Percentiles rank a stretch among this genome's conserved stretches.
These are phyloP conservation scores for Rutilus rutilus DNA, from an alignment of 2,113 vertebrate species.

Conservation along the genomic window DNA sequence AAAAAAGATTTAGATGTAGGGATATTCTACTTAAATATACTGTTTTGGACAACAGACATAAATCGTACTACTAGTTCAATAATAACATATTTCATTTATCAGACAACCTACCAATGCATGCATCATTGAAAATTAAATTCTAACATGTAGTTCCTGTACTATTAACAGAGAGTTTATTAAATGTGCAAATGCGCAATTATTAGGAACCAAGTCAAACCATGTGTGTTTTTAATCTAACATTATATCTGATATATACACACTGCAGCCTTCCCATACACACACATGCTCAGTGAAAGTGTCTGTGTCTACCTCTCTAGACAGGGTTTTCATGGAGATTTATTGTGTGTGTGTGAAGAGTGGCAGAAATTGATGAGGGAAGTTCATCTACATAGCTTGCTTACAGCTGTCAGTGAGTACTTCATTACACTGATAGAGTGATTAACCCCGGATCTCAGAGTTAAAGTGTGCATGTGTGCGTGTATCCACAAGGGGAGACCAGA, in stretches of 20 bases:
- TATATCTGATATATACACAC: conserved; percentile 7
- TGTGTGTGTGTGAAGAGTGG: conserved; percentile 74
- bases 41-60: neutral
- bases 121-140: neutral
- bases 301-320: conserved; percentile 33
- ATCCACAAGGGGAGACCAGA: conserved; percentile 64
- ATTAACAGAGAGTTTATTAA: neutral
- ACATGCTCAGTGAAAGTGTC: conserved; percentile 3
- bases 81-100: neutral
- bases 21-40: neutral
- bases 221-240: conserved; percentile 15
- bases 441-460: conserved; percentile 67
- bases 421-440: conserved; percentile 79
- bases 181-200: neutral
- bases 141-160: neutral
- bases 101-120: neutral
- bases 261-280: neutral
- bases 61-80: neutral
- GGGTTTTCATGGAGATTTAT: conserved; percentile 56
- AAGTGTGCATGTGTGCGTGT: conserved; percentile 41
- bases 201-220: neutral
- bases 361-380: conserved; percentile 49
- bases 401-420: conserved; percentile 71
- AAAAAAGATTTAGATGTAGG: neutral
- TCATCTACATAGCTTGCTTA: conserved; percentile 64